phyloP scores from a whole-genome alignment of 2,888 invertebrate genomes.

The Ectemnius cavifrons region DNA sequence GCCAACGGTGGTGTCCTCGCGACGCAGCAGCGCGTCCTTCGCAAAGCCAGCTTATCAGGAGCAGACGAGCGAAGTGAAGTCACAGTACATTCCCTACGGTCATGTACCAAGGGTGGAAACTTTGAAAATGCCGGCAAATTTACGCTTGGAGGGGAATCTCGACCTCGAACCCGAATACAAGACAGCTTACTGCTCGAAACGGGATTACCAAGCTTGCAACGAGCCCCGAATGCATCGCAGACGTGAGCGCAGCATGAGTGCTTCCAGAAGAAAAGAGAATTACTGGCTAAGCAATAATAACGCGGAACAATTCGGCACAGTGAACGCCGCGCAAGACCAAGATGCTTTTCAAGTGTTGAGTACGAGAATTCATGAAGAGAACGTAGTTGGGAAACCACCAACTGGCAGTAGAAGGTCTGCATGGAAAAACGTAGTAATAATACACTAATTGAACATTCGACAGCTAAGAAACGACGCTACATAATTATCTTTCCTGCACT shows the following conservation, averaged over 20 bases:
- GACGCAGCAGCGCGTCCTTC: slow-evolving; percentile 44
- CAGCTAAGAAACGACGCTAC: too few relatives aligned
- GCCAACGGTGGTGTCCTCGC: slow-evolving; percentile 53
- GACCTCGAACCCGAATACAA: slow-evolving; percentile 79
- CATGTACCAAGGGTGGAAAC: slow-evolving; percentile 70
- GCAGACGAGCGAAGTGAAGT: slow-evolving; percentile 66
- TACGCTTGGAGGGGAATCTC: slow-evolving; percentile 76
- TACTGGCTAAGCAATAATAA: slow-evolving; percentile 71
- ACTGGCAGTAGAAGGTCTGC: slow-evolving; percentile 66
- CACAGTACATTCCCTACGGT: slow-evolving; percentile 71
- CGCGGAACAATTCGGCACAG: slow-evolving; percentile 65
- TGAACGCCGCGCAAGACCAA: slow-evolving; percentile 67
- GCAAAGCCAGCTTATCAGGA: slow-evolving; percentile 32
- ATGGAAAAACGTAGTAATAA: neutral
- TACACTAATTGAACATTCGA: too few relatives aligned
- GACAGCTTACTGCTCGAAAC: slow-evolving; percentile 73
- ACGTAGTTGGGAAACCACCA: slow-evolving; percentile 70
- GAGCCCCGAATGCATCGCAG: slow-evolving; percentile 60
- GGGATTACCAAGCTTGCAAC: slow-evolving; percentile 28
- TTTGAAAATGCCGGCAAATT: slow-evolving; percentile 70
- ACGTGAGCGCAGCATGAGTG: slow-evolving; percentile 68
- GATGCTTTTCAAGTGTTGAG: slow-evolving; percentile 72
- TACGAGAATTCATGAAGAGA: slow-evolving; percentile 71
- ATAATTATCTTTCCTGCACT: slow-evolving; percentile 7
- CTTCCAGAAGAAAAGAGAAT: slow-evolving; percentile 65